Conservation (phyloP, 2,888 invertebrate species). For the Ophion ventricosus region DNA sequence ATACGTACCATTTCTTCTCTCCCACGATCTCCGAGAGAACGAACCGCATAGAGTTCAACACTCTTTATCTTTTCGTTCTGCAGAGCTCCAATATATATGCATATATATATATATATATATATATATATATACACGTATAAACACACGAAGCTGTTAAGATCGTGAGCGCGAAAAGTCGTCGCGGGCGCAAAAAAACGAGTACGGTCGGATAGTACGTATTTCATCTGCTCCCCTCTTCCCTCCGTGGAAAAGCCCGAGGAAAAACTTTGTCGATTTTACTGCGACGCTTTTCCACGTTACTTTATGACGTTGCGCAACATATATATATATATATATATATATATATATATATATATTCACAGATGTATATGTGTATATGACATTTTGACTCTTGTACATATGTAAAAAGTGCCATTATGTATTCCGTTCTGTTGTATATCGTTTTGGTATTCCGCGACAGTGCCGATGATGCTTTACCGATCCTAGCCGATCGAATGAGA, state of each 20-base stretch:
- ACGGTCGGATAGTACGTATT: slow-evolving; percentile 59
- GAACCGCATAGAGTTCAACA: slow-evolving; percentile 48
- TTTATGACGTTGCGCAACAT: slow-evolving; percentile 48
- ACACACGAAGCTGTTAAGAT: slow-evolving; percentile 28
- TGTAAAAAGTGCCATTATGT: slow-evolving; percentile 58
- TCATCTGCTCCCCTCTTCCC: slow-evolving; percentile 55
- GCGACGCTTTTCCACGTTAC: slow-evolving; percentile 61
- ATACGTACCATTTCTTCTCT: slow-evolving; percentile 41
- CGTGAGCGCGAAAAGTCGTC: slow-evolving; percentile 51
- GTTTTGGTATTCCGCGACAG: slow-evolving; percentile 78
- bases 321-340: slow-evolving; percentile 6
- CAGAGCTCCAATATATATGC: slow-evolving; percentile 43
- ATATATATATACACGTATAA: slow-evolving; percentile 8
- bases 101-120: neutral
- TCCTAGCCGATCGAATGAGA: slow-evolving; percentile 60
- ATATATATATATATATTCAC: slow-evolving; percentile 1
- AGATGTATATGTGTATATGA: slow-evolving; percentile 1
- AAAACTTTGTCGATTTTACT: slow-evolving; percentile 66
- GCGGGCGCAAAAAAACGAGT: slow-evolving; percentile 23
- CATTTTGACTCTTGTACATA: slow-evolving; percentile 58
- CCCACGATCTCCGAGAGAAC: slow-evolving; percentile 36
- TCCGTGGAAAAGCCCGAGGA: slow-evolving; percentile 42
- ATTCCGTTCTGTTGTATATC: slow-evolving; percentile 65
- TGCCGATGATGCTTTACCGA: slow-evolving; percentile 79
- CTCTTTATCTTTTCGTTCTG: slow-evolving; percentile 62